Evolutionary conservation across 2,797 vertebrate species (phyloP).

Genomic region (Taeniopygia guttata): DNA sequence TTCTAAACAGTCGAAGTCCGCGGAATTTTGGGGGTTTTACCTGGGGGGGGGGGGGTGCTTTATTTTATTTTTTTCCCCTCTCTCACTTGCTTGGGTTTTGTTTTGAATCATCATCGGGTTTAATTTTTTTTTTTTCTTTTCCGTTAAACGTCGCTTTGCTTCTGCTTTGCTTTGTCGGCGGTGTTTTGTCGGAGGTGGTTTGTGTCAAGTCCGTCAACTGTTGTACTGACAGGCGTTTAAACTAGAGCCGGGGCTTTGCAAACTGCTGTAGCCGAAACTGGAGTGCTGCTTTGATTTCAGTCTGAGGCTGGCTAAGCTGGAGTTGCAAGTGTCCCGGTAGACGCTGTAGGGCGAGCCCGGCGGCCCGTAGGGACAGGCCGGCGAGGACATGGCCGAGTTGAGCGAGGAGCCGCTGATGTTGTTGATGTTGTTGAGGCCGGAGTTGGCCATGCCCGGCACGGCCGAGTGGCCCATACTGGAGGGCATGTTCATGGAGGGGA

Average conservation of each 20-base stretch:
- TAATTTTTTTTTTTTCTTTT: background rate
- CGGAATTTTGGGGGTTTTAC: background rate
- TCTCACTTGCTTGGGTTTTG: slow-evolving; percentile 27
- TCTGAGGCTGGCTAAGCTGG: slow-evolving; percentile 93
- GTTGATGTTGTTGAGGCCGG: slow-evolving; percentile 95
- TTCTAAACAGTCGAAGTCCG: background rate
- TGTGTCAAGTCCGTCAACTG: slow-evolving; percentile 84
- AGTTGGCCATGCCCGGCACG: slow-evolving; percentile 89
- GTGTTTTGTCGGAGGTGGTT: slow-evolving; percentile 41
- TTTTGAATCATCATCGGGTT: background rate
- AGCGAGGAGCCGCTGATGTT: slow-evolving; percentile 92
- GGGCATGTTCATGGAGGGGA: slow-evolving; percentile 98
- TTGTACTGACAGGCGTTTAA: slow-evolving; percentile 98
- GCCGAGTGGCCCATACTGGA: slow-evolving; percentile 91
- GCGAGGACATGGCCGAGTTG: slow-evolving; percentile 92
- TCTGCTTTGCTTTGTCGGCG: slow-evolving; percentile 40
- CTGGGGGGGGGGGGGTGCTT: background rate
- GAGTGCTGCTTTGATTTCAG: slow-evolving; percentile 98
- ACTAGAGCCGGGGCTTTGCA: slow-evolving; percentile 91
- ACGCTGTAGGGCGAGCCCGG: slow-evolving; percentile 95
- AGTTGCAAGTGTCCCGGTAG: slow-evolving; percentile 98
- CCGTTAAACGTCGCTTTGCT: slow-evolving; percentile 7
- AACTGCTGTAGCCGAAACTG: slow-evolving; percentile 91
- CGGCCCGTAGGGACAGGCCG: slow-evolving; percentile 92
- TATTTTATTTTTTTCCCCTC: background rate